These are phyloP conservation scores for Cheilosia impressa DNA, from an alignment of 2,888 invertebrate genomes.

Conservation along the genomic window DNA sequence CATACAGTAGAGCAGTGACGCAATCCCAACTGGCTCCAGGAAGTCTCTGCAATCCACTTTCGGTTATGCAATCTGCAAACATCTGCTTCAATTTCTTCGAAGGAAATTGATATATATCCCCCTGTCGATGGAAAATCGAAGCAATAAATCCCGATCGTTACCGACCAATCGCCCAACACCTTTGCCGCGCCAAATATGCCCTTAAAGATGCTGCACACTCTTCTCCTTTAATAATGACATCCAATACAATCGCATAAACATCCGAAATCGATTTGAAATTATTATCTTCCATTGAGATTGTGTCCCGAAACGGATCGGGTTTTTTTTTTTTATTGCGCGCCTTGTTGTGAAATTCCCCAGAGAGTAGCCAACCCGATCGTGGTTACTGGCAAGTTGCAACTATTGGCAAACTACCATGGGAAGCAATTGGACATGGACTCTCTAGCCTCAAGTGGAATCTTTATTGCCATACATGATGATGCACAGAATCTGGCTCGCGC, in stretches of 20 bases:
- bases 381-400: conserved; percentile 9
- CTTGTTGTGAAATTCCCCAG: conserved; percentile 61
- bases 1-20: not conserved
- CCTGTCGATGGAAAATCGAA: conserved; percentile 33
- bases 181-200: conserved; percentile 4
- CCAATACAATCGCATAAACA: conserved; percentile 27
- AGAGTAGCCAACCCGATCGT: conserved; percentile 33
- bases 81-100: conserved; percentile 62
- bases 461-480: conserved; percentile 72
- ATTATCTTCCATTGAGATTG: conserved; percentile 23
- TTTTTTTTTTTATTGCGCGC: not conserved
- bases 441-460: conserved; percentile 65
- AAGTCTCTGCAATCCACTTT: conserved; percentile 32
- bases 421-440: conserved; percentile 69
- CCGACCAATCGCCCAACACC: conserved; percentile 9
- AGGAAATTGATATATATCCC: conserved; percentile 56
- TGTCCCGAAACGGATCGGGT: conserved; percentile 59
- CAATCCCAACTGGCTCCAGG: conserved; percentile 16
- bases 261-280: conserved; percentile 46
- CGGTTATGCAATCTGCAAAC: conserved; percentile 59
- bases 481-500: conserved; percentile 43
- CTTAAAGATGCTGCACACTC: conserved; percentile 15
- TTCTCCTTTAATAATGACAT: conserved; percentile 22
- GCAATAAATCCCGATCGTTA: conserved; percentile 60
- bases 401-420: conserved; percentile 68